These are phyloP conservation scores for Strigamia crassipes DNA, from an alignment of 2,888 invertebrate genomes.

Conservation along the genomic window DNA sequence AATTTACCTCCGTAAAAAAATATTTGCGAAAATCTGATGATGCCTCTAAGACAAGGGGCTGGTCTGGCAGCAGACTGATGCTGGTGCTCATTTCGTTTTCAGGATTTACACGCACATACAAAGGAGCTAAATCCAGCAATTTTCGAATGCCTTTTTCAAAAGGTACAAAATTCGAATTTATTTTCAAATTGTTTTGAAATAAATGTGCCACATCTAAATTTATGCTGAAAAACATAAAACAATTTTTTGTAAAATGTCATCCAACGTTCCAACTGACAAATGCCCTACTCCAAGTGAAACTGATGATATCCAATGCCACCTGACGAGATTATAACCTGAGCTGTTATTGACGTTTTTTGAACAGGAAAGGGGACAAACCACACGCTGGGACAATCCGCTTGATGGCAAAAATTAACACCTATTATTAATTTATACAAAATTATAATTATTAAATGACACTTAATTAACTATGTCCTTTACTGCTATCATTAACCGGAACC, in stretches of 20 bases:
- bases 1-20: constrained; percentile 2
- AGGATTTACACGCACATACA: neutral
- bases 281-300: neutral
- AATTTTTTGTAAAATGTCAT: neutral
- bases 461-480: too few relatives aligned
- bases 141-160: neutral
- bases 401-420: neutral
- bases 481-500: neutral
- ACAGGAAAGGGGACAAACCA: constrained; percentile 22
- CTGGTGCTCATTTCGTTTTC: neutral
- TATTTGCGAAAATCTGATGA: constrained; percentile 2
- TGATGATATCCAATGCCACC: constrained; percentile 1
- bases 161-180: neutral
- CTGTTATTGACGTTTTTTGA: neutral
- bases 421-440: neutral
- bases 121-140: neutral
- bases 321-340: neutral
- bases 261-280: neutral
- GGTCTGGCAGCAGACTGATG: neutral
- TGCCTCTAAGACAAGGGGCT: neutral
- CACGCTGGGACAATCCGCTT: neutral
- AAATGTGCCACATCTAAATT: neutral
- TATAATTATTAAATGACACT: too few relatives aligned
- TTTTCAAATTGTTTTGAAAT: neutral
- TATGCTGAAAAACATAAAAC: neutral